Conservation (phyloP, 2,888 invertebrate species). For the Dicranocentrus wangi region DNA sequence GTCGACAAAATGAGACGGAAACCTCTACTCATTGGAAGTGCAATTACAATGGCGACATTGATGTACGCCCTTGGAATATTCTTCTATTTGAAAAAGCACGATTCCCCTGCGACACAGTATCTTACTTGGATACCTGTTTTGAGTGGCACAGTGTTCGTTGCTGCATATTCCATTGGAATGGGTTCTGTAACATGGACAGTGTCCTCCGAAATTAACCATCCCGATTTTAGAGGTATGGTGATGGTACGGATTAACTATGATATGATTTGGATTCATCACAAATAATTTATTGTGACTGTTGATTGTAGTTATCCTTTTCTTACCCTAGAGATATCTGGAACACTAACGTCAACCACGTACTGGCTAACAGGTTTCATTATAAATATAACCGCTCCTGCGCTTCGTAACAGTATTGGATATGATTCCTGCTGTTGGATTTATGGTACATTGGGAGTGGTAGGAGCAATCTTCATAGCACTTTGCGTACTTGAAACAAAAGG, state of each 20-base stretch:
- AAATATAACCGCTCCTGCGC: background rate
- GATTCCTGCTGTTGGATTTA: constrained; percentile 17
- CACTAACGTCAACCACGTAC: constrained; percentile 11
- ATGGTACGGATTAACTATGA: no score
- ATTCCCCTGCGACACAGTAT: background rate
- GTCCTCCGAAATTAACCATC: constrained; percentile 35
- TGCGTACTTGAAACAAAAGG: constrained; percentile 35
- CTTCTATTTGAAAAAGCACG: constrained; percentile 9
- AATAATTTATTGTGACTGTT: background rate
- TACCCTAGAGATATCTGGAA: background rate
- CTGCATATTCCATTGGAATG: constrained; percentile 19
- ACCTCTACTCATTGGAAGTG: constrained; percentile 6
- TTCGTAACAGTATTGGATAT: constrained; percentile 6
- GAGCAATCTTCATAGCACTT: constrained; percentile 3
- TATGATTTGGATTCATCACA: background rate
- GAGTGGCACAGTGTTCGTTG: background rate
- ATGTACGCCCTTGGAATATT: constrained; percentile 17
- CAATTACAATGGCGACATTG: background rate
- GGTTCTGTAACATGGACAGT: constrained; percentile 38
- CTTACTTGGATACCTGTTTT: constrained; percentile 22
- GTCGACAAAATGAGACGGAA: constrained; percentile 17
- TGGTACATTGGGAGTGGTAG: background rate
- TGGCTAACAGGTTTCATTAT: constrained; percentile 17
- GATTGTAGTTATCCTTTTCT: background rate
- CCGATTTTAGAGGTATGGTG: constrained; percentile 23